phyloP scores from a whole-genome alignment of 2,888 invertebrate genomes.

The Ophioninae sp. region DNA sequence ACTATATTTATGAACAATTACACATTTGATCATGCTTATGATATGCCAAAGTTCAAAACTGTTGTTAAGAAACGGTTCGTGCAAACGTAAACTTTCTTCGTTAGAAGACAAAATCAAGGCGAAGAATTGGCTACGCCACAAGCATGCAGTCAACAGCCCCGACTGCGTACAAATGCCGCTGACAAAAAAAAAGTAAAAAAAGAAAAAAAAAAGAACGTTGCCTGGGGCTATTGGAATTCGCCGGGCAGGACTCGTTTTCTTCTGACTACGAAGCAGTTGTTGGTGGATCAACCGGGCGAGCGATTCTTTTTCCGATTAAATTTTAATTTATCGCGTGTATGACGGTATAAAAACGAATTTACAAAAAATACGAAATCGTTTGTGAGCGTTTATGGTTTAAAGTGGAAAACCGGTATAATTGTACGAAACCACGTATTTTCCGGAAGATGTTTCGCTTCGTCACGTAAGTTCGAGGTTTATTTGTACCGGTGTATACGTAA shows the following conservation, averaged over 20 bases:
- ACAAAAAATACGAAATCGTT: not conserved
- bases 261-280: slow-evolving; percentile 27
- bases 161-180: slow-evolving; percentile 10
- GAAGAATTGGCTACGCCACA: not conserved
- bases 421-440: not conserved
- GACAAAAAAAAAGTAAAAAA: slow-evolving; percentile 3
- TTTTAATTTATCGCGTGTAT: not conserved
- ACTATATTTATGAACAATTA: not conserved
- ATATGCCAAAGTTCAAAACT: not conserved
- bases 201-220: slow-evolving; percentile 9
- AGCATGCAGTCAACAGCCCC: slow-evolving; percentile 3
- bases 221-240: slow-evolving; percentile 22
- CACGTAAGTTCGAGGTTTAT: not conserved
- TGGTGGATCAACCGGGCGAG: slow-evolving; percentile 14
- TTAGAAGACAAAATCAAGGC: not conserved
- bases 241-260: slow-evolving; percentile 27
- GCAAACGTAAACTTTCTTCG: not conserved
- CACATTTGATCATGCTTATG: not conserved
- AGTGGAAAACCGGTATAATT: not conserved
- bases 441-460: not conserved
- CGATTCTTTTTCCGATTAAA: not conserved
- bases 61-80: not conserved
- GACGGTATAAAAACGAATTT: not conserved
- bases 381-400: not conserved
- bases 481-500: not conserved